Evolutionary conservation across 2,113 vertebrate species (phyloP), one percentile per base, ranked within the genome.

Genomic region (Neomonachus schauinslandi): DNA sequence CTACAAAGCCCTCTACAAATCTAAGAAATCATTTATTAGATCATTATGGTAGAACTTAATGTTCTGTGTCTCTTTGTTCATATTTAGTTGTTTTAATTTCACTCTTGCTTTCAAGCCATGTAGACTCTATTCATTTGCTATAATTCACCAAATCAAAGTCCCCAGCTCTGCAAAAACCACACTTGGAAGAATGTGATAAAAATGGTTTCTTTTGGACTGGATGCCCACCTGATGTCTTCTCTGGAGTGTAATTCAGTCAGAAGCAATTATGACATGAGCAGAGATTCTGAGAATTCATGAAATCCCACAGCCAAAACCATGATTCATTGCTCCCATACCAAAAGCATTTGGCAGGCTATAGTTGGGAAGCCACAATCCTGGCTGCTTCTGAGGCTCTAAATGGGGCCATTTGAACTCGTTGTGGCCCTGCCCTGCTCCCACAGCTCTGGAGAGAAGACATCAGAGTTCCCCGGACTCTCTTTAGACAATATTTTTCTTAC

Each of bases 291-390:
- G 83, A 92, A 96, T 91, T 97, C 80, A 85, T 65, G 46, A 95
- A 95, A 94, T 71, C 28, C 74, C 92, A 88, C 39, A 91, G 95
- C 94, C 92, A 96, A 95, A 94, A 18, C 88, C 12, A 13, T 94
- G 92, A 97, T 97, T 92, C 89, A 92, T 96, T 87, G 82, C 46
- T 97, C 53, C 53, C 77, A 61, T 90, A 95, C 94, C 57, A 80
- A 92, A 89, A 92, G 84, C 93, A 92, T 77, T 97, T 97, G 97
- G 97, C 96, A 96, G 74, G 12, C 33, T 74, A 0, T 51, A 10
- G 6, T 31, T 92, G 97, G 92, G 94, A 95, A 97, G 69, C 80
- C 57, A 88, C 28, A 63, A 21, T 31, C 65, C 69, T 94, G 92
- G 83, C 82, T 84, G 74, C 33, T 94, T 86, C 81, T 26, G 31